Conservation (phyloP, 2,113 vertebrate species). For the Poeciliopsis retropinna region DNA sequence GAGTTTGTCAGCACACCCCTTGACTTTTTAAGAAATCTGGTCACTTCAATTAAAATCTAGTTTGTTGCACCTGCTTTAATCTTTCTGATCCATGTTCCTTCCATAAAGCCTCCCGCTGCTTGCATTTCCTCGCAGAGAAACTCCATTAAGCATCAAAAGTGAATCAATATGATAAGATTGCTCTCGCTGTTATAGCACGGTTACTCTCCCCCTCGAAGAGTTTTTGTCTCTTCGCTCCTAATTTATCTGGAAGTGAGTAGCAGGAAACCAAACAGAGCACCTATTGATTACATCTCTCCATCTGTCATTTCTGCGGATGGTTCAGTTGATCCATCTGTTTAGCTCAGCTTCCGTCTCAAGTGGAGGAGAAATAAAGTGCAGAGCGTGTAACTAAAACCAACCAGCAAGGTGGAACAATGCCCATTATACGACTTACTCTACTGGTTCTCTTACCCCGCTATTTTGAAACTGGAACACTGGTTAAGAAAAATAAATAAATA, state of each 20-base stretch:
- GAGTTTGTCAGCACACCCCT: conserved; percentile 6
- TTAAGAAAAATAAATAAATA: conserved; percentile 27
- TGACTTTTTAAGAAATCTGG: conserved; percentile 39
- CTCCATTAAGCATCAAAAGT: conserved; percentile 69
- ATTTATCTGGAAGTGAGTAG: conserved; percentile 52
- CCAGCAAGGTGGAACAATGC: conserved; percentile 29
- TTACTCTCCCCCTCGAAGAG: conserved; percentile 17
- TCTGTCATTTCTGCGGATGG: conserved; percentile 62
- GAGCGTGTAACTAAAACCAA: conserved; percentile 24
- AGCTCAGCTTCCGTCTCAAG: conserved; percentile 22
- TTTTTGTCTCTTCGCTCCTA: conserved; percentile 54
- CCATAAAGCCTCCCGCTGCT: conserved; percentile 7
- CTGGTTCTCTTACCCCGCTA: conserved; percentile 17
- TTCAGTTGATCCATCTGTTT: conserved; percentile 67
- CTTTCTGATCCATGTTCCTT: conserved; percentile 18
- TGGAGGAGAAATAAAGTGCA: conserved; percentile 28
- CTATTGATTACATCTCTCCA: conserved; percentile 60
- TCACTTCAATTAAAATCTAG: conserved; percentile 35
- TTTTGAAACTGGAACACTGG: conserved; percentile 14
- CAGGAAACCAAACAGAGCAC: conserved; percentile 59
- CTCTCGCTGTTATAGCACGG: conserved; percentile 25
- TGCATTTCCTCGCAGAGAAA: conserved; percentile 34
- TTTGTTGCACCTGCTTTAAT: conserved; percentile 42
- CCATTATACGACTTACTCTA: conserved; percentile 55
- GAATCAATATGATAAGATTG: conserved; percentile 59